Percentiles rank a stretch among this genome's conserved stretches.
These are phyloP conservation scores for Arion vulgaris DNA, from an alignment of 1,140 invertebrate genomes.

Conservation along the genomic window DNA sequence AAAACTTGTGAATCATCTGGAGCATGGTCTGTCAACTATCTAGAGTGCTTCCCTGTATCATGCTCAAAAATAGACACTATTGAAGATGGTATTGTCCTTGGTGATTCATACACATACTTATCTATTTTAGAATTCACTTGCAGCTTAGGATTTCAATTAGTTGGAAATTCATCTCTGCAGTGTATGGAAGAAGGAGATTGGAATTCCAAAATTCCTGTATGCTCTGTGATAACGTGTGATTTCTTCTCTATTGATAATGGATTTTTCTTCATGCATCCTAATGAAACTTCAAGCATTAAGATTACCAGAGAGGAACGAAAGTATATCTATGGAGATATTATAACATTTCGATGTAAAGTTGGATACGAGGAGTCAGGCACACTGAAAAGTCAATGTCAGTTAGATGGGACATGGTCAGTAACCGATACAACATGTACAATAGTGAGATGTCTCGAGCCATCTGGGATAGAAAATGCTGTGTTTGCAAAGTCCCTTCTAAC, in stretches of 20 bases:
- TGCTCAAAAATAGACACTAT: slow-evolving; percentile 54
- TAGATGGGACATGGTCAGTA: slow-evolving; percentile 35
- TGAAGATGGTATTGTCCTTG: slow-evolving; percentile 51
- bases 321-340: slow-evolving; percentile 43
- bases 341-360: slow-evolving; percentile 84
- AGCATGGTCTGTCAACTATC: slow-evolving; percentile 77
- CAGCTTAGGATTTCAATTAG: slow-evolving; percentile 52
- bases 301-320: background rate
- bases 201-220: slow-evolving; percentile 77
- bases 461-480: slow-evolving; percentile 46
- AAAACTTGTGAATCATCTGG: slow-evolving; percentile 85
- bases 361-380: slow-evolving; percentile 79
- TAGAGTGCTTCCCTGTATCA: slow-evolving; percentile 64
- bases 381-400: slow-evolving; percentile 1
- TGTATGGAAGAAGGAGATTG: slow-evolving; percentile 81
- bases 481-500: slow-evolving; percentile 22
- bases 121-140: slow-evolving; percentile 56
- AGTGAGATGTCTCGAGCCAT: slow-evolving; percentile 50
- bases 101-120: slow-evolving; percentile 52
- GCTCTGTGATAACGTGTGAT: slow-evolving; percentile 48
- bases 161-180: slow-evolving; percentile 25
- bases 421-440: slow-evolving; percentile 45
- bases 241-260: slow-evolving; percentile 35
- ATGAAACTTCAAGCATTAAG: slow-evolving; percentile 3
- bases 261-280: background rate